These are phyloP conservation scores for Lipotes vexillifer DNA, from an alignment of 2,113 vertebrate species.

Conservation along the genomic window DNA sequence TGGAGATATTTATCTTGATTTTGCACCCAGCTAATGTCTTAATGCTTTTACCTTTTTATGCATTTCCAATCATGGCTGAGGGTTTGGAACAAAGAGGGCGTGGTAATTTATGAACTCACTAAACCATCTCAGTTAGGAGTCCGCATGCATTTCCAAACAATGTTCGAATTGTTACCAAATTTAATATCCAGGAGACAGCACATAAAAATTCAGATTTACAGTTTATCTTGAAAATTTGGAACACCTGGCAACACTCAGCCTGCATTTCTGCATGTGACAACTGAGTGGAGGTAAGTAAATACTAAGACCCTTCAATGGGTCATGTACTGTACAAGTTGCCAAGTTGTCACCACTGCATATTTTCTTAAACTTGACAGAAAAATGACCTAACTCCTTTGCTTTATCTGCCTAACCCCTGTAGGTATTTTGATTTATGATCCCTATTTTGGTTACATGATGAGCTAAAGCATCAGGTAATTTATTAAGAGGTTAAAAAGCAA, in stretches of 20 bases:
- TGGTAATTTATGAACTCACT: slow-evolving; percentile 54
- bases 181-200: slow-evolving; percentile 46
- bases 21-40: slow-evolving; percentile 51
- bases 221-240: slow-evolving; percentile 56
- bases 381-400: slow-evolving; percentile 32
- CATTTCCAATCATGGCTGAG: slow-evolving; percentile 16
- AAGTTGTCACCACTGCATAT: not conserved
- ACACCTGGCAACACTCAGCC: slow-evolving; percentile 12
- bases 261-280: not conserved
- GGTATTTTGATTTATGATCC: slow-evolving; percentile 44
- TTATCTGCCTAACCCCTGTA: slow-evolving; percentile 29
- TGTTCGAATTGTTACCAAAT: slow-evolving; percentile 37
- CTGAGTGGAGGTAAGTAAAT: slow-evolving; percentile 2
- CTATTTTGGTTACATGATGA: slow-evolving; percentile 28
- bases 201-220: slow-evolving; percentile 56
- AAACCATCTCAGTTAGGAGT: slow-evolving; percentile 27
- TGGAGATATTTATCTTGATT: slow-evolving; percentile 54
- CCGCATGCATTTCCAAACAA: slow-evolving; percentile 29
- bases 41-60: slow-evolving; percentile 54
- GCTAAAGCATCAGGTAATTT: slow-evolving; percentile 36
- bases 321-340: not conserved
- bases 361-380: slow-evolving; percentile 43
- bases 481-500: slow-evolving; percentile 50
- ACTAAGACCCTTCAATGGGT: not conserved
- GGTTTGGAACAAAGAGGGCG: slow-evolving; percentile 2